Conservation (phyloP, 37 sponge, comb jelly and placozoan species). For the Beroe forskalii region DNA sequence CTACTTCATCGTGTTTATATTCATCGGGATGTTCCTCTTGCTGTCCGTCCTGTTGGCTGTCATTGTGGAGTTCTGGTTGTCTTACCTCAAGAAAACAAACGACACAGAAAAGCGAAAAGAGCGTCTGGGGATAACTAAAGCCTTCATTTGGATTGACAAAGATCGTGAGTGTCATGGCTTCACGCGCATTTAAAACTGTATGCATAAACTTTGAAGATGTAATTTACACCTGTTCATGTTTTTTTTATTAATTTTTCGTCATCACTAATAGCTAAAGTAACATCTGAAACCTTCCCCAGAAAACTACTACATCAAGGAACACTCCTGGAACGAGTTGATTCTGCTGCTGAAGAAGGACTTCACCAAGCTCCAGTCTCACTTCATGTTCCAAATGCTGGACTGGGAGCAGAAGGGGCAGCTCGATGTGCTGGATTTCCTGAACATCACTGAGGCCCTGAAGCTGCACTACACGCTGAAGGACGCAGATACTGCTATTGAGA, state of each 20-base stretch:
- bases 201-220: too few species aligned
- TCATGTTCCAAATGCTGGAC: conserved; percentile 63
- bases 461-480: conserved; percentile 35
- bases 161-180: conserved; percentile 30
- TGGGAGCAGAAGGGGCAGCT: conserved; percentile 62
- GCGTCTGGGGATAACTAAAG: conserved; percentile 50
- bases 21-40: conserved; percentile 52
- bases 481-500: conserved; percentile 36
- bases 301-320: conserved; percentile 46
- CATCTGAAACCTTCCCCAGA: too few species aligned
- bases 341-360: conserved; percentile 48
- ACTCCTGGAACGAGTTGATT: conserved; percentile 48
- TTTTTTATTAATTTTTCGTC: too few species aligned
- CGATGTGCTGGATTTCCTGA: conserved; percentile 63
- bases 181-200: too few species aligned
- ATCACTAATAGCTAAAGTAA: too few species aligned
- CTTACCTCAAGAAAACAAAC: conserved; percentile 43
- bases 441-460: conserved; percentile 36
- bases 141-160: conserved; percentile 52
- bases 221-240: too few species aligned
- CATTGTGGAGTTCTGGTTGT: conserved; percentile 64
- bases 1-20: conserved; percentile 45
- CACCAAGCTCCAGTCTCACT: conserved; percentile 44
- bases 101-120: conserved; percentile 31
- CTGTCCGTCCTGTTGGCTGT: conserved; percentile 37